Conservation (phyloP, 2,888 invertebrate genomes). For the Hirudinaria manillensis region DNA sequence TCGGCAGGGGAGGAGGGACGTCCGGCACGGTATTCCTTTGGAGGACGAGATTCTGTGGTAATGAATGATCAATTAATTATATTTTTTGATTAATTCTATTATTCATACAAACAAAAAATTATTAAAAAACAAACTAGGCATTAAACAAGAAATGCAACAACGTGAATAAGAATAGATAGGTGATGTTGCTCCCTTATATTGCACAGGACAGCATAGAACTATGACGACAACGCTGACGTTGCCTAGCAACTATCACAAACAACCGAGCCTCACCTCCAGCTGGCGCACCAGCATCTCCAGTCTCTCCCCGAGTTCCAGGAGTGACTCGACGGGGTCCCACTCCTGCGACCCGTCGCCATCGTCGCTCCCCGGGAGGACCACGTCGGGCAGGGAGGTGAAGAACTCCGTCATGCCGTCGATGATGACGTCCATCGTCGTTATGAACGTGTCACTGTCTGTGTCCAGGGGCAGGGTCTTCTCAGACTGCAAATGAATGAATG, state of each 20-base stretch:
- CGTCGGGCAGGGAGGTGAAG: slow-evolving; percentile 21
- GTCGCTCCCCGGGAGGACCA: neutral
- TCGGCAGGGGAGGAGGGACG: slow-evolving; percentile 20
- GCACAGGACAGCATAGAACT: neutral
- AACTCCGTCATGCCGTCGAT: slow-evolving; percentile 16
- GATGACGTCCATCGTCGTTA: neutral
- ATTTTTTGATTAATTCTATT: neutral
- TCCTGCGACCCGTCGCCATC: neutral
- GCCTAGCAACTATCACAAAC: too few species aligned
- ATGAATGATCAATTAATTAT: too few species aligned
- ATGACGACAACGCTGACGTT: too few species aligned
- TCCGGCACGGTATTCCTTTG: neutral
- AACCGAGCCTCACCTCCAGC: slow-evolving; percentile 16
- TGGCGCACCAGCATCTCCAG: slow-evolving; percentile 20
- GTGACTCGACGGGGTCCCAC: slow-evolving; percentile 25
- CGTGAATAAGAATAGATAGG: neutral
- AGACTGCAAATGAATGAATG: neutral
- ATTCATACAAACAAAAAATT: neutral
- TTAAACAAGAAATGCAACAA: too few species aligned
- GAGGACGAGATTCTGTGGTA: slow-evolving; percentile 12
- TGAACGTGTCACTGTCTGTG: slow-evolving; percentile 20
- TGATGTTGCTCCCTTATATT: neutral
- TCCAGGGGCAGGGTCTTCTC: slow-evolving; percentile 2
- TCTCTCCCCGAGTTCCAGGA: slow-evolving; percentile 19
- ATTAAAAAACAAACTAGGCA: neutral